Conservation (phyloP, 2,113 vertebrate species). For the Phodopus roborovskii region DNA sequence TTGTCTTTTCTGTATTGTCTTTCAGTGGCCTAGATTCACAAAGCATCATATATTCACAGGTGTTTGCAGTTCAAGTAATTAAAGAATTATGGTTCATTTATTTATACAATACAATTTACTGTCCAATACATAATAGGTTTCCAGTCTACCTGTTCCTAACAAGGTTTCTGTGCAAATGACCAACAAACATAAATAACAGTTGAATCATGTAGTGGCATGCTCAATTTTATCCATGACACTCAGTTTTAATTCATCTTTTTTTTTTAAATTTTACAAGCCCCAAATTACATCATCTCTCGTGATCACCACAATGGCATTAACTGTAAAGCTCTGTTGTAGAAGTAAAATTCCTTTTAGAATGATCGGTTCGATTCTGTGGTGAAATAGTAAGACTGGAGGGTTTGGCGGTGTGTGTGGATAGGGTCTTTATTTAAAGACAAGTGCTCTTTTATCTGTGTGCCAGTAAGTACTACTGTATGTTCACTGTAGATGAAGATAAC, state of each 20-base stretch:
- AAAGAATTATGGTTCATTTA: not conserved
- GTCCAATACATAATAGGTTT: not conserved
- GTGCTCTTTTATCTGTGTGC: rapidly evolving
- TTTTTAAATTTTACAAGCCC: not conserved
- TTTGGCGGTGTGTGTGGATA: not conserved
- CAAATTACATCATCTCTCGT: not conserved
- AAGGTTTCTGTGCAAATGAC: not conserved
- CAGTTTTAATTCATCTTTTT: not conserved
- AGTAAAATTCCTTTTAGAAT: not conserved
- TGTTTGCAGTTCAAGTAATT: not conserved
- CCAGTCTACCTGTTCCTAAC: not conserved
- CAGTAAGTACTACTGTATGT: not conserved
- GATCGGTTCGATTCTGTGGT: not conserved
- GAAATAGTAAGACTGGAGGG: not conserved
- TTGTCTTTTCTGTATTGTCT: not conserved
- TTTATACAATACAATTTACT: not conserved
- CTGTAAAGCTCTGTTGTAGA: not conserved
- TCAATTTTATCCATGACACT: not conserved
- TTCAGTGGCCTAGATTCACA: not conserved
- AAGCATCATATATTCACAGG: not conserved
- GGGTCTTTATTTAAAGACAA: not conserved
- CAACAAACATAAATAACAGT: not conserved
- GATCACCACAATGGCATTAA: not conserved
- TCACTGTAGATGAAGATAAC: not conserved
- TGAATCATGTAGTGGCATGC: not conserved